These are phyloP conservation scores for Phocides pigmalion DNA, from an alignment of 1,140 invertebrate species.

Conservation along the genomic window DNA sequence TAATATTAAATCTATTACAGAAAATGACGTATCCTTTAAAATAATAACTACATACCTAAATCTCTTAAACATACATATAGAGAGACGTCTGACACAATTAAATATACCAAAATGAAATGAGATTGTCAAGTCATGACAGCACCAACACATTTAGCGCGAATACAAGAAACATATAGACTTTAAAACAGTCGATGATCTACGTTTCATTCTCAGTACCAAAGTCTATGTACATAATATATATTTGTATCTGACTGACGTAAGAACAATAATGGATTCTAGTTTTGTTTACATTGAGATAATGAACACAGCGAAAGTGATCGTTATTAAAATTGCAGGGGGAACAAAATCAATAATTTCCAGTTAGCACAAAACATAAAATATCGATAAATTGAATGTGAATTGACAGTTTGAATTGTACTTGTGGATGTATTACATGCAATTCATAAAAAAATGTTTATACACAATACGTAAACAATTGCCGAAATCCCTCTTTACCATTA, in stretches of 20 bases:
- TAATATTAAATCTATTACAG: slow-evolving; percentile 4
- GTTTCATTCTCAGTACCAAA: not conserved
- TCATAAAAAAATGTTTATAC: no score
- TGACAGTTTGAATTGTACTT: no score
- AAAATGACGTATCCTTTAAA: slow-evolving; percentile 2
- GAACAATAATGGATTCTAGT: slow-evolving; percentile 59
- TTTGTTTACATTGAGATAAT: slow-evolving; percentile 64
- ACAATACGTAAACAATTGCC: not conserved
- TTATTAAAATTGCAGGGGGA: slow-evolving; percentile 3
- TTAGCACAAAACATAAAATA: slow-evolving; percentile 26
- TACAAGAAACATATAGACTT: slow-evolving; percentile 15
- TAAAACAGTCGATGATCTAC: slow-evolving; percentile 26
- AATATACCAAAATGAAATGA: slow-evolving; percentile 6
- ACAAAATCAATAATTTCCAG: not conserved
- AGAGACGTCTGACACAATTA: slow-evolving; percentile 24
- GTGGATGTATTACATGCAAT: not conserved
- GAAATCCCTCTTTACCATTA: not conserved
- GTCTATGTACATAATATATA: slow-evolving; percentile 19
- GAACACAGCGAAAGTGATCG: slow-evolving; percentile 16
- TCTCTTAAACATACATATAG: not conserved
- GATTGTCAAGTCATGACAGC: slow-evolving; percentile 23
- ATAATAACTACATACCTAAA: slow-evolving; percentile 5
- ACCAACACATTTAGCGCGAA: slow-evolving; percentile 16
- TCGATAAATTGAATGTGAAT: not conserved
- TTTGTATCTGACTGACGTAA: slow-evolving; percentile 41